Conservation (phyloP, 2,113 vertebrate genomes). For the Paramormyrops kingsleyae region DNA sequence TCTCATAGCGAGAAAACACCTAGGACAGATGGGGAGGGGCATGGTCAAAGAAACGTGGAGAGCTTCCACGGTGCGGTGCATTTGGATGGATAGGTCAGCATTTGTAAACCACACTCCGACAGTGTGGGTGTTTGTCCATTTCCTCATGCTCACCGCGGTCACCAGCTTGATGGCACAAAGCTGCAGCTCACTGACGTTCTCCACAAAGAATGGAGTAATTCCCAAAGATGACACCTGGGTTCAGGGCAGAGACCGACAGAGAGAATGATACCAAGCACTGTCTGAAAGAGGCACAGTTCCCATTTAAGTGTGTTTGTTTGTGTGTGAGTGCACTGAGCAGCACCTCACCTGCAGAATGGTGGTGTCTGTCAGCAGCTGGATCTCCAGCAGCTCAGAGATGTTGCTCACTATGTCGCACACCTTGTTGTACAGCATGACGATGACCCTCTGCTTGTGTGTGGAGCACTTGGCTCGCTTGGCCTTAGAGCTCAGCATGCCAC, state of each 20-base stretch:
- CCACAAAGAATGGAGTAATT: slow-evolving; percentile 98
- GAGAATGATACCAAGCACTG: not conserved
- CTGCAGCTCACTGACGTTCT: slow-evolving; percentile 96
- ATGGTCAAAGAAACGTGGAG: not conserved
- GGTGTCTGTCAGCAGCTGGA: slow-evolving; percentile 96
- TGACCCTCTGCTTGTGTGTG: slow-evolving; percentile 92
- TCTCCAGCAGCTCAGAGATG: slow-evolving; percentile 87
- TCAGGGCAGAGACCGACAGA: not conserved
- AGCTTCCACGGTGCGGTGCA: not conserved
- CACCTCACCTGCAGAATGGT: slow-evolving; percentile 87
- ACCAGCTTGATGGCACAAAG: slow-evolving; percentile 96
- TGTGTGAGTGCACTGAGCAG: not conserved
- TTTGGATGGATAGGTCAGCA: not conserved
- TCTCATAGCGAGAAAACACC: slow-evolving; percentile 90
- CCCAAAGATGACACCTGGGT: slow-evolving; percentile 92
- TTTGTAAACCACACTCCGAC: not conserved
- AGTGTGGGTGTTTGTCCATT: not conserved
- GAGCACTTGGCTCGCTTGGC: slow-evolving; percentile 96
- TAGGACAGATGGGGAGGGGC: slow-evolving; percentile 18
- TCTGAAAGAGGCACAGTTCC: not conserved
- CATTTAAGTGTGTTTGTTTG: not conserved
- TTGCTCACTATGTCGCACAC: slow-evolving; percentile 95
- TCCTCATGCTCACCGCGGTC: slow-evolving; percentile 77
- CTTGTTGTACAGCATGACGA: slow-evolving; percentile 97
- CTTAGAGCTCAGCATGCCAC: slow-evolving; percentile 79